Evolutionary conservation across 2,113 vertebrate species (phyloP), one percentile per base, ranked within the genome.

Genomic region (Excalfactoria chinensis): DNA sequence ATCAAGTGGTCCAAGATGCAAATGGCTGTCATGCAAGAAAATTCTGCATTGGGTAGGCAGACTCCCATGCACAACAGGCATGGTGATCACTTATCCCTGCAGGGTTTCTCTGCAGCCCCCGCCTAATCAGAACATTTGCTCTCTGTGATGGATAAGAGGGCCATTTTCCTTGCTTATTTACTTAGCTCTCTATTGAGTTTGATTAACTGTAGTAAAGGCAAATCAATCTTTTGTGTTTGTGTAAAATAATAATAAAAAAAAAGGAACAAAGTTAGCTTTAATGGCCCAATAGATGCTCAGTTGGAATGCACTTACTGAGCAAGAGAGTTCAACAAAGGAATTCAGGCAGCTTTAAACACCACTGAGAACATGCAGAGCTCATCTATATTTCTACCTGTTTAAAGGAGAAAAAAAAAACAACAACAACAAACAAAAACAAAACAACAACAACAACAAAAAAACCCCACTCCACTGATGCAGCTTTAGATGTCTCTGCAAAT

Each of bases 251-350:
- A 58, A 95, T 92, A 88, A 97, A 97, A 93, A 95, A 93, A 87
- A 97, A 97, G n/a, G 82, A 56, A 90, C 34, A 58, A 96, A 93
- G 95, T 96, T 94, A 91, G 90, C 72, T 95, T 96, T 93, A 97
- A 97, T 43, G 48, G 85, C 70, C 86, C 86, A 89, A 62, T 70
- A 95, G 88, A 93, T 46, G 93, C 97, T 93, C 95, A 97, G 96
- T 86, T 96, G 96, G 97, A 97, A 95, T 77, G 84, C 86, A 96
- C 93, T 97, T 93, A 93, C 19, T 0, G 23, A 97, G 73, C 30
- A 2, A 94, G 74, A 84, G 81, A 94, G 86, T 93, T 95, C 96
- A 90, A 97, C 96, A 96, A 97, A 97, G 95, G 92, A 97, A 97
- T 95, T 96, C 73, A 75, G 78, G 82, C 76, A 91, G 96, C 90